Evolutionary conservation across 1,140 invertebrate genomes (phyloP).

Genomic region (Heliothis virescens): DNA sequence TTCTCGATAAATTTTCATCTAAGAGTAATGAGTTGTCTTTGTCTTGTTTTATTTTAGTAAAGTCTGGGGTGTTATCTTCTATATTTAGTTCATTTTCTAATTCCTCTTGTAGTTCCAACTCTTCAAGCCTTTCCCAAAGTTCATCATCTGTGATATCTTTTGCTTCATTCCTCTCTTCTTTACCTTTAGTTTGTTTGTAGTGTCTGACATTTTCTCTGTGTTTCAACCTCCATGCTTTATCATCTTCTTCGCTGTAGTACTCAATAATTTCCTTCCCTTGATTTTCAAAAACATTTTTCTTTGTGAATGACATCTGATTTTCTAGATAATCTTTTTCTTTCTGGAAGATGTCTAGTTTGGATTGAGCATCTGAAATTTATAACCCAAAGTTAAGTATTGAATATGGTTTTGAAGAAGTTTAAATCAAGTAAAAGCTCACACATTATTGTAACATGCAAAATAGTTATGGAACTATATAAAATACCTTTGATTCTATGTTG

Average conservation of each 20-base stretch:
- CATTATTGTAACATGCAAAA: too few relatives aligned
- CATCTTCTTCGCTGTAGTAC: conserved; percentile 87
- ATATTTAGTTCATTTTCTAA: conserved; percentile 72
- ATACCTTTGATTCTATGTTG: conserved; percentile 88
- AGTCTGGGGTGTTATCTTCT: conserved; percentile 30
- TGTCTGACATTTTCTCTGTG: conserved; percentile 76
- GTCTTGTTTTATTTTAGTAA: conserved; percentile 36
- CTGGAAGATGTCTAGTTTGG: conserved; percentile 81
- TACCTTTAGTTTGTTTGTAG: conserved; percentile 68
- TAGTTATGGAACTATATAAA: too few relatives aligned
- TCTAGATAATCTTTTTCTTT: conserved; percentile 86
- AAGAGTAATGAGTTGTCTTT: too few relatives aligned
- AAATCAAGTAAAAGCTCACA: too few relatives aligned
- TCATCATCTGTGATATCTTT: conserved; percentile 74
- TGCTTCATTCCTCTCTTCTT: conserved; percentile 55
- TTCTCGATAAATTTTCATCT: conserved; percentile 23
- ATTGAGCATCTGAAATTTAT: conserved; percentile 83
- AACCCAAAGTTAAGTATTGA: not conserved
- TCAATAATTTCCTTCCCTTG: conserved; percentile 87
- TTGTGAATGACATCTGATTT: conserved; percentile 82
- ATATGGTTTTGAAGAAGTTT: too few relatives aligned
- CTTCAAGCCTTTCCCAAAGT: conserved; percentile 80
- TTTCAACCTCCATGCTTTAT: conserved; percentile 85
- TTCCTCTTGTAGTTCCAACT: conserved; percentile 85
- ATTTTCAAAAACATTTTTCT: conserved; percentile 76